Conservation (phyloP, 1,140 invertebrate species). For the Asobara japonica region DNA sequence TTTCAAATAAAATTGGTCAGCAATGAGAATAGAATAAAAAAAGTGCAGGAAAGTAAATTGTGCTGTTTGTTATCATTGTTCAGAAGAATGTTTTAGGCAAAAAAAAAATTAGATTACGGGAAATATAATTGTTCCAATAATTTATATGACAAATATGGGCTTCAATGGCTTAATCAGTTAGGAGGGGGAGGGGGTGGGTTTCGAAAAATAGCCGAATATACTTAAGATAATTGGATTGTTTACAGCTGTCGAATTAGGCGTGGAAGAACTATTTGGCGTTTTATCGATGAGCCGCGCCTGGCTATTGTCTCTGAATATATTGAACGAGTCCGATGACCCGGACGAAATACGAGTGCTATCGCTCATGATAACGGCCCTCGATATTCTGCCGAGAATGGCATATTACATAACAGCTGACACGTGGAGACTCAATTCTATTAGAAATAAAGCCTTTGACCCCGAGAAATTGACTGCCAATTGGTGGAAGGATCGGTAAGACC, state of each 20-base stretch:
- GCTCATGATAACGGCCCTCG: slow-evolving; percentile 54
- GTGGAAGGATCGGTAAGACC: slow-evolving; percentile 66
- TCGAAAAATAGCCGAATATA: slow-evolving; percentile 21
- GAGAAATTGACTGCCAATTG: slow-evolving; percentile 50
- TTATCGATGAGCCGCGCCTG: slow-evolving; percentile 54
- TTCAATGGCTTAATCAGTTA: no score
- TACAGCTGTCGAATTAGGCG: slow-evolving; percentile 51
- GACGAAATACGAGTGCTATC: slow-evolving; percentile 48
- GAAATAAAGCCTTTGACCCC: slow-evolving; percentile 56
- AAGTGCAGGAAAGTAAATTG: no score
- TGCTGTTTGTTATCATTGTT: no score
- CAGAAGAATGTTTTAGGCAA: no score
- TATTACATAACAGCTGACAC: slow-evolving; percentile 71
- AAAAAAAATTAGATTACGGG: no score
- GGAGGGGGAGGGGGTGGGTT: neutral
- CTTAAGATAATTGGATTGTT: slow-evolving; percentile 16
- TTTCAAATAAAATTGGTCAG: no score
- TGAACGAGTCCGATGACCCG: slow-evolving; percentile 39
- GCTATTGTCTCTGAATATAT: slow-evolving; percentile 43
- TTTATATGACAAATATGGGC: no score
- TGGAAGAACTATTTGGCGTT: slow-evolving; percentile 54
- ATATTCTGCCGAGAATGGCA: slow-evolving; percentile 62
- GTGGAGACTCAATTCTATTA: slow-evolving; percentile 70
- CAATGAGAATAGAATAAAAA: no score
- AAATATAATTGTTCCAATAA: no score